These are phyloP conservation scores for Mesoclemmys tuberculata DNA, from an alignment of 2,113 vertebrate genomes.

Conservation along the genomic window DNA sequence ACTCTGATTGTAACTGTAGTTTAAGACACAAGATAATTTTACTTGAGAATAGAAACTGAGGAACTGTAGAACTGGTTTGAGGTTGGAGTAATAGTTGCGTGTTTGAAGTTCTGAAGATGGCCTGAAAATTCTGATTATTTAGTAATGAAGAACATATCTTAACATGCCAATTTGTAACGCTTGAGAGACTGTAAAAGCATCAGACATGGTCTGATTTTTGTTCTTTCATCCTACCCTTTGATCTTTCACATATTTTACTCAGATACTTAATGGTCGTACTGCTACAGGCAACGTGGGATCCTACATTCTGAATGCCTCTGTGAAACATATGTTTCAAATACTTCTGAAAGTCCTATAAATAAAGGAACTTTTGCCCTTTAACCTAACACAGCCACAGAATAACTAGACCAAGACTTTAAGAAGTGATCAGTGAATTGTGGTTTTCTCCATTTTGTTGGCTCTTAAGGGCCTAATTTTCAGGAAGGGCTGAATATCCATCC, in stretches of 20 bases:
- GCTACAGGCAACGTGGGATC: neutral
- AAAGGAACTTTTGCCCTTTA: constrained; percentile 7
- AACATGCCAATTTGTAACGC: constrained; percentile 30
- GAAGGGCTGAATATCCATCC: neutral
- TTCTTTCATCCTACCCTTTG: constrained; percentile 52
- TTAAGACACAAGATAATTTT: constrained; percentile 48
- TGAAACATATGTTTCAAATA: constrained; percentile 20
- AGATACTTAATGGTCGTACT: constrained; percentile 13
- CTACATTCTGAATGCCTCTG: neutral
- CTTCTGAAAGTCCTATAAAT: neutral
- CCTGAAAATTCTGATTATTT: neutral
- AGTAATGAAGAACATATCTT: neutral
- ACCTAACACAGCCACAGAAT: neutral
- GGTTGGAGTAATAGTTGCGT: neutral
- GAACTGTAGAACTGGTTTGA: neutral
- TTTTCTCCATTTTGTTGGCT: neutral
- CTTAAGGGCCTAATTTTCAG: neutral
- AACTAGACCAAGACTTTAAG: neutral
- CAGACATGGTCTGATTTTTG: constrained; percentile 9
- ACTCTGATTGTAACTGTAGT: constrained; percentile 25
- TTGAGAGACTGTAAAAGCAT: constrained; percentile 6
- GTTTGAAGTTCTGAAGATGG: neutral
- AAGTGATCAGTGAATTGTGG: neutral
- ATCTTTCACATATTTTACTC: constrained; percentile 28
- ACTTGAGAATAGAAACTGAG: neutral